A percentile compares a stretch with the other conserved stretches of the same genome.
Evolutionary conservation across 35 echinoderm and acorn worm species (phyloP).

Genomic region (Anneissia japonica): DNA sequence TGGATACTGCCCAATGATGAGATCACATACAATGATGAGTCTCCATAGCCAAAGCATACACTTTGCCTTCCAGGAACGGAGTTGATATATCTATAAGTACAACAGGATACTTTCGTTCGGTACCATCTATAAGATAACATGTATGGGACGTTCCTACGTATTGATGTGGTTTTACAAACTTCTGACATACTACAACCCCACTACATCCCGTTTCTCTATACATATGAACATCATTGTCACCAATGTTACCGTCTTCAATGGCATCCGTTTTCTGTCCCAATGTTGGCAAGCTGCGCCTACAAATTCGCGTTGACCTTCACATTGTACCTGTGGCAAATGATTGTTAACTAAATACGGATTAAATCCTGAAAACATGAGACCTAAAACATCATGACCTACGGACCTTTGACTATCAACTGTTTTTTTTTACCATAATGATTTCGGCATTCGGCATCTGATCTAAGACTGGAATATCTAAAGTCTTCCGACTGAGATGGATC

Average conservation of each 20-base stretch:
- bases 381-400: no score
- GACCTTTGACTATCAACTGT: no score
- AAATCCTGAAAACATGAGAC: no score
- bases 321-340: no score
- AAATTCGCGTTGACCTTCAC: no score
- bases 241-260: not conserved
- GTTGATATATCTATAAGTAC: not conserved
- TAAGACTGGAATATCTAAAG: no score
- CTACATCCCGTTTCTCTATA: slow-evolving; percentile 25
- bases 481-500: no score
- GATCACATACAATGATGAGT: not conserved
- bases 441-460: no score
- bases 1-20: slow-evolving; percentile 1
- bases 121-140: slow-evolving; percentile 10
- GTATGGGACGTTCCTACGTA: not conserved
- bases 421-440: no score
- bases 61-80: not conserved
- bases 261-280: not conserved
- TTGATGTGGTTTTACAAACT: not conserved
- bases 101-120: not conserved
- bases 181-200: slow-evolving; percentile 2
- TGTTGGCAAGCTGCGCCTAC: not conserved
- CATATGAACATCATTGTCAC: not conserved
- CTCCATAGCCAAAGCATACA: not conserved
- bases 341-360: no score